Conservation (phyloP, 2,113 vertebrate species). For the Nothobranchius kuhntae region DNA sequence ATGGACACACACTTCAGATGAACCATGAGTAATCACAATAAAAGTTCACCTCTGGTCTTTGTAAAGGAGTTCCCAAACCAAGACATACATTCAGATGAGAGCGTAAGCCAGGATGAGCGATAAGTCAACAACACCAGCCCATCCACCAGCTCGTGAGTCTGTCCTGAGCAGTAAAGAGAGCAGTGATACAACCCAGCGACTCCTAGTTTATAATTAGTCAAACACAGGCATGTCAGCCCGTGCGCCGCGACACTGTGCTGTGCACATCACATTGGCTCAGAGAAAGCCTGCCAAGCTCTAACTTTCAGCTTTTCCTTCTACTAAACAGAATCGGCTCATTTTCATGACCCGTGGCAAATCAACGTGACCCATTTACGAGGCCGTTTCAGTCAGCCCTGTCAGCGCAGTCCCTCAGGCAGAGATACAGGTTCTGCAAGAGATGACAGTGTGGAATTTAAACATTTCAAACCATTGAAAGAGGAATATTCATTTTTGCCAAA, state of each 20-base stretch:
- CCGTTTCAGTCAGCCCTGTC: conserved; percentile 42
- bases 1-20: conserved; percentile 55
- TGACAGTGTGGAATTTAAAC: conserved; percentile 72
- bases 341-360: conserved; percentile 61
- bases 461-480: conserved; percentile 62
- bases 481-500: conserved; percentile 52
- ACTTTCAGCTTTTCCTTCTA: conserved; percentile 36
- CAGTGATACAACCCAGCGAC: conserved; percentile 78
- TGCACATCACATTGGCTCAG: conserved; percentile 44
- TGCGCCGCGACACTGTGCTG: conserved; percentile 36
- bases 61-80: conserved; percentile 65
- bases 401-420: conserved; percentile 51
- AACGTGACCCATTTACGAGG: conserved; percentile 56
- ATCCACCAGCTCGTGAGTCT: conserved; percentile 63
- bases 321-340: conserved; percentile 60
- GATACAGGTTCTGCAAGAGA: conserved; percentile 48
- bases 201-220: conserved; percentile 82
- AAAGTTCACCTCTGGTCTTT: conserved; percentile 69
- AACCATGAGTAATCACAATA: conserved; percentile 73
- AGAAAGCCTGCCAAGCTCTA: conserved; percentile 28
- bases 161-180: conserved; percentile 67
- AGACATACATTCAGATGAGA: conserved; percentile 69
- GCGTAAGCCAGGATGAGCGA: conserved; percentile 65
- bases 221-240: conserved; percentile 68
- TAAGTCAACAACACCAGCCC: conserved; percentile 48